Base-by-base conservation (phyloP, 1,140 invertebrate genomes). In the Diabrotica virgifera region DNA sequence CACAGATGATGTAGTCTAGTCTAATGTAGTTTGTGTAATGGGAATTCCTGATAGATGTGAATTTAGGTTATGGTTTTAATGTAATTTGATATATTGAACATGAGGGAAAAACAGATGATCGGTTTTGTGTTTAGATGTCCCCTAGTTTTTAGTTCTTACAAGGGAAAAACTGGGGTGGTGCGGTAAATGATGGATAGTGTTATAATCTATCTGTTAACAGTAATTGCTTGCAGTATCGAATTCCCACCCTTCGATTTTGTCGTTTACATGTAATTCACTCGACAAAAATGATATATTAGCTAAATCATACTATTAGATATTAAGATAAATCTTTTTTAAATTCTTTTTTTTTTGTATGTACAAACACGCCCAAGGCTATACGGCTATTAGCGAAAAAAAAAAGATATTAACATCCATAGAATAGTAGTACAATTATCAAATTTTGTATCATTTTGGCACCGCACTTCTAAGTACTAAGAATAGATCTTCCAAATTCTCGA, bases 101-200 rank as follows among this genome's bases (percentile, higher is more conserved):
- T n/a, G n/a, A 46, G 40, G 40, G 40, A 46, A 46, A 46, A 46
- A 46, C n/a, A 46, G 40, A 10, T 46, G 40, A 46, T 46, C 40
- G 40, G 40, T 46, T 46, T n/a, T 46, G 40, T 46, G 40, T 46
- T 46, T 46, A 46, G 40, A 46, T 6, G n/a, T 46, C 40, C 40
- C 40, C 53, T 13, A 12, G 12, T 9, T 54, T 54, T 54, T 11
- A 13, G 53, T 14, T 54, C 8, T 54, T 11, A 5, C 2, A 54
- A 12, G 53, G 53, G 53, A 36, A 13, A 13, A 24, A 36, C 12
- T 13, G 35, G 13, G 35, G 53, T 13, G 35, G 12, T 14, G 53
- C 13, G 8, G 13, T 54, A 54, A 54, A 54, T 36, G 35, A 54
- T 54, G 13, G 53, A 54, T 14, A 54, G 53, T 54, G 40, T 46